A percentile compares a stretch with the other conserved stretches of the same genome.
phyloP scores from a whole-genome alignment of 2,113 vertebrate species.

The Melospiza georgiana region DNA sequence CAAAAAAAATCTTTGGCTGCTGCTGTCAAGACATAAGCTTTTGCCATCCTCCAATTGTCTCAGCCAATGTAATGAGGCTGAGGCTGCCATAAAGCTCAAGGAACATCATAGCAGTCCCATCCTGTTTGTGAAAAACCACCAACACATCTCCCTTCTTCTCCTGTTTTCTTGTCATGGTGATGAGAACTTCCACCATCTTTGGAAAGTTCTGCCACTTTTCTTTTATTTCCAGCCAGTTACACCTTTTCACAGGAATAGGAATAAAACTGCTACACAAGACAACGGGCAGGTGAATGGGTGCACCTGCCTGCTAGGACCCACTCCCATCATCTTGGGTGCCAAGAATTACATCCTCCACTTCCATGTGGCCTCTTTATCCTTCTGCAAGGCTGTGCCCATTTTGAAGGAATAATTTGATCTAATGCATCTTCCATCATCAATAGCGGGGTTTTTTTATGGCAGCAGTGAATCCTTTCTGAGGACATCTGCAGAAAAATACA shows the following conservation, averaged over 20 bases:
- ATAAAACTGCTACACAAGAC: background rate
- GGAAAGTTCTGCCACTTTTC: background rate
- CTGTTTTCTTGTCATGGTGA: background rate
- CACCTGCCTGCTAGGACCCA: background rate
- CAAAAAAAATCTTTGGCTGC: too few species aligned
- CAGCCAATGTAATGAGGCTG: too few species aligned
- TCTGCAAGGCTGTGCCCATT: background rate
- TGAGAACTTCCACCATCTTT: background rate
- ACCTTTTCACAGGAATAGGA: background rate
- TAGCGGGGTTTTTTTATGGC: background rate
- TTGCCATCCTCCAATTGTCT: too few species aligned
- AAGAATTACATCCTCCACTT: background rate
- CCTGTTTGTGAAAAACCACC: too few species aligned
- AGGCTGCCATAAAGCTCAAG: too few species aligned
- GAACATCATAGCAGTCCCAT: too few species aligned
- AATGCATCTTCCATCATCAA: background rate
- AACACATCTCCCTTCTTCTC: background rate
- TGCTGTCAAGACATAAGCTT: too few species aligned
- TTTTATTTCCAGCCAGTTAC: background rate
- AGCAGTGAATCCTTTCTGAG: background rate
- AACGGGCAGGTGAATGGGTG: background rate
- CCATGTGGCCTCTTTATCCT: rapidly evolving
- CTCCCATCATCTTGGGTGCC: background rate
- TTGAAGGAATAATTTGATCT: background rate
- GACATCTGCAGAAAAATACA: background rate